Conservation (phyloP, 2,888 invertebrate species). For the Ptychoptera albimana region DNA sequence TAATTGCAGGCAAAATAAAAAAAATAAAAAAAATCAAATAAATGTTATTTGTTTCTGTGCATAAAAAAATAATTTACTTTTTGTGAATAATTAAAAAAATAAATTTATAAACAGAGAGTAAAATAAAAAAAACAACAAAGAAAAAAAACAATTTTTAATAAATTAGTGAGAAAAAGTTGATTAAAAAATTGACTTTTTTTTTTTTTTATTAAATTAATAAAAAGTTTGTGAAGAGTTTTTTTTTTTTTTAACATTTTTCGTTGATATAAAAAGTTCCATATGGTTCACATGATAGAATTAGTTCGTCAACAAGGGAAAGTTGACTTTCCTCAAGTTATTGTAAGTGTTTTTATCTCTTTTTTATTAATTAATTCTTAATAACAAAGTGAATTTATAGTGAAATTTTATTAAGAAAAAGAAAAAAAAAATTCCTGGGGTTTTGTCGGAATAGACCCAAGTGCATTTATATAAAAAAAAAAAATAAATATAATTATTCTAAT, state of each 20-base stretch:
- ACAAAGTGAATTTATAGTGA: background rate
- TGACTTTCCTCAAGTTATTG: conserved; percentile 61
- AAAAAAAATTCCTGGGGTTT: too few relatives aligned
- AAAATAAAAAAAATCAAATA: conserved; percentile 8
- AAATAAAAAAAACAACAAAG: background rate
- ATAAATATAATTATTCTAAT: too few relatives aligned
- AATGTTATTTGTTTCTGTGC: conserved; percentile 9
- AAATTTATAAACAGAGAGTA: too few relatives aligned
- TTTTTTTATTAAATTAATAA: background rate
- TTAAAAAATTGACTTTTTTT: background rate
- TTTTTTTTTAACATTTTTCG: background rate
- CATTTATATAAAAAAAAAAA: too few relatives aligned
- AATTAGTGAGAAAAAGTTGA: background rate
- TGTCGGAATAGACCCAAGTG: too few relatives aligned
- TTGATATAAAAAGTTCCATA: conserved; percentile 41
- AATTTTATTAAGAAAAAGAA: too few relatives aligned
- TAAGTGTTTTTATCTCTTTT: conserved; percentile 36
- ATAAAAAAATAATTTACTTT: background rate
- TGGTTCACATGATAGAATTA: conserved; percentile 68
- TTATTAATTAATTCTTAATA: background rate
- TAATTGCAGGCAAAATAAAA: conserved; percentile 7
- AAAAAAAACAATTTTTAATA: background rate
- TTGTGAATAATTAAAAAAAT: too few relatives aligned
- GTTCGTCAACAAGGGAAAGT: conserved; percentile 56
- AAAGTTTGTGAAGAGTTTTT: background rate